phyloP scores from a whole-genome alignment of 2,797 vertebrate genomes.

The Alosa sapidissima region DNA sequence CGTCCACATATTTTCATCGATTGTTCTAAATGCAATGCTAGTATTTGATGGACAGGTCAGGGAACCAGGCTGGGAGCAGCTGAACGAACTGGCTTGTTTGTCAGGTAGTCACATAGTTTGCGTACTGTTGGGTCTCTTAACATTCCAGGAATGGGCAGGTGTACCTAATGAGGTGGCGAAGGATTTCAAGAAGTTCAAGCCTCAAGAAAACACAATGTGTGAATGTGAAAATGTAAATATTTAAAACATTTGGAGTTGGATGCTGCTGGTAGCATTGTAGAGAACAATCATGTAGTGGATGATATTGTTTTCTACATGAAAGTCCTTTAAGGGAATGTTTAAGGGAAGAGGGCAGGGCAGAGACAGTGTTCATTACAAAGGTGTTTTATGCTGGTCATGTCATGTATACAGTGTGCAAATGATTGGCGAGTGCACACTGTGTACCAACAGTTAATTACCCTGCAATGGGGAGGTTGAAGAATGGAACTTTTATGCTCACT shows the following conservation, averaged over 20 bases:
- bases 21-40: neutral
- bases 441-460: neutral
- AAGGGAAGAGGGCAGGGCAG: neutral
- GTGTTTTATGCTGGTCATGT: neutral
- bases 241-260: neutral
- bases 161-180: neutral
- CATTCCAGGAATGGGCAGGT: neutral
- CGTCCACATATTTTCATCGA: neutral
- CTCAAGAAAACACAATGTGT: neutral
- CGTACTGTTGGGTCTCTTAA: neutral
- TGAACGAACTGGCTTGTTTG: neutral
- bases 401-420: neutral
- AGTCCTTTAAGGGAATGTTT: neutral
- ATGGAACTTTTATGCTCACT: too few relatives aligned
- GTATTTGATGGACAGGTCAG: neutral
- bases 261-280: neutral
- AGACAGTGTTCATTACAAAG: neutral
- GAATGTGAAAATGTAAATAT: neutral
- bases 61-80: neutral
- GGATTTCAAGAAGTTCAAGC: neutral
- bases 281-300: neutral
- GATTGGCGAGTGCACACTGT: neutral
- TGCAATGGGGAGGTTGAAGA: too few relatives aligned
- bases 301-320: neutral
- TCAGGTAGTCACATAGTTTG: neutral